Evolutionary conservation across 2,113 vertebrate genomes (phyloP).

Genomic region (Struthio camelus): DNA sequence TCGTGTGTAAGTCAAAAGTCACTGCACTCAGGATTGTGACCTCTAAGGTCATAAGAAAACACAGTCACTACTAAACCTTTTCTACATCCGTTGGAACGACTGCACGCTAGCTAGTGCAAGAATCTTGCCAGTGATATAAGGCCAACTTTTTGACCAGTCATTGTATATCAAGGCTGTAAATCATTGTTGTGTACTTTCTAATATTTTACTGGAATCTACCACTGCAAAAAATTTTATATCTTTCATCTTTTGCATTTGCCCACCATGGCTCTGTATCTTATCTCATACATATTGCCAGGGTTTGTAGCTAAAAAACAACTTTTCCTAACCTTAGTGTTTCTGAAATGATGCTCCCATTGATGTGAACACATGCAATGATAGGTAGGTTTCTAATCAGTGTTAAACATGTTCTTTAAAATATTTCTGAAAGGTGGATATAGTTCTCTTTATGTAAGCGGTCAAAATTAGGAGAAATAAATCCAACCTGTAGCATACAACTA

Average conservation of each 20-base stretch:
- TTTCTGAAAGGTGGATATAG: not conserved
- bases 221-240: not conserved
- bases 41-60: slow-evolving; percentile 17
- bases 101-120: not conserved
- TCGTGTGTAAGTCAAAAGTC: not conserved
- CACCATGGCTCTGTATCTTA: not conserved
- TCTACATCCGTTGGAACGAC: slow-evolving; percentile 22
- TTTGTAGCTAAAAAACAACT: not conserved
- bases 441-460: not conserved
- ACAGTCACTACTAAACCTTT: not conserved
- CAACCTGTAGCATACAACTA: not conserved
- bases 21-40: not conserved
- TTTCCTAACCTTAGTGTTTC: not conserved
- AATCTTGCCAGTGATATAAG: slow-evolving; percentile 35
- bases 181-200: not conserved
- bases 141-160: slow-evolving; percentile 5
- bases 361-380: not conserved
- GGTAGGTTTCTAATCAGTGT: not conserved
- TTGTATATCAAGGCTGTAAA: slow-evolving; percentile 59
- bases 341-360: not conserved
- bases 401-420: not conserved
- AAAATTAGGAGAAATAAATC: not conserved
- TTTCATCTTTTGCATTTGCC: not conserved
- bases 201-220: not conserved
- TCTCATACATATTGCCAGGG: not conserved